These are phyloP conservation scores for Phlogophora meticulosa DNA, from an alignment of 2,888 invertebrate species.

Conservation along the genomic window DNA sequence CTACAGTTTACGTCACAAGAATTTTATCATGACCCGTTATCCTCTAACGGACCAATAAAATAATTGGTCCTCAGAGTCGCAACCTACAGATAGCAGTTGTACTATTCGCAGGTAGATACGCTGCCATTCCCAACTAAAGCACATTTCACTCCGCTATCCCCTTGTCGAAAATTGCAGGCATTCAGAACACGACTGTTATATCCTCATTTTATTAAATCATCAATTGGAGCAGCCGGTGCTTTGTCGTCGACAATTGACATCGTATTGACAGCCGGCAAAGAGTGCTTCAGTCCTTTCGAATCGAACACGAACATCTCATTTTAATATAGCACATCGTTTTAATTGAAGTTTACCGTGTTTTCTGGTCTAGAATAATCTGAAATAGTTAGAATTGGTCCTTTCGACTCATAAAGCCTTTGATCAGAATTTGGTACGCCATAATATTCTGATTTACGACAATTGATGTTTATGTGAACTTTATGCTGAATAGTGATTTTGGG, in stretches of 20 bases:
- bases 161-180: slow-evolving; percentile 30
- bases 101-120: neutral
- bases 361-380: neutral
- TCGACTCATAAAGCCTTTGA: slow-evolving; percentile 13
- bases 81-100: neutral
- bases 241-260: slow-evolving; percentile 43
- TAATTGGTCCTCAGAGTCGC: slow-evolving; percentile 28
- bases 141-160: slow-evolving; percentile 6
- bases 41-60: neutral
- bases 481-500: neutral
- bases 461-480: slow-evolving; percentile 17
- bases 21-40: slow-evolving; percentile 17
- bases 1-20: slow-evolving; percentile 1
- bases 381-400: slow-evolving; percentile 8
- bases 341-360: slow-evolving; percentile 6
- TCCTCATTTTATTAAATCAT: slow-evolving; percentile 36
- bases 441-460: slow-evolving; percentile 19
- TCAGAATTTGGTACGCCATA: slow-evolving; percentile 21
- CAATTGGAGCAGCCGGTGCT: slow-evolving; percentile 27
- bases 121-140: slow-evolving; percentile 6
- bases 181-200: slow-evolving; percentile 6
- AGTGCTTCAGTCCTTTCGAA: slow-evolving; percentile 34
- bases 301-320: slow-evolving; percentile 24
- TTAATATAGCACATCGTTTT: slow-evolving; percentile 49
- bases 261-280: slow-evolving; percentile 42